Evolutionary conservation across 2,113 vertebrate species (phyloP), one percentile per base, ranked within the genome.

Genomic region (Tragulus kanchil): DNA sequence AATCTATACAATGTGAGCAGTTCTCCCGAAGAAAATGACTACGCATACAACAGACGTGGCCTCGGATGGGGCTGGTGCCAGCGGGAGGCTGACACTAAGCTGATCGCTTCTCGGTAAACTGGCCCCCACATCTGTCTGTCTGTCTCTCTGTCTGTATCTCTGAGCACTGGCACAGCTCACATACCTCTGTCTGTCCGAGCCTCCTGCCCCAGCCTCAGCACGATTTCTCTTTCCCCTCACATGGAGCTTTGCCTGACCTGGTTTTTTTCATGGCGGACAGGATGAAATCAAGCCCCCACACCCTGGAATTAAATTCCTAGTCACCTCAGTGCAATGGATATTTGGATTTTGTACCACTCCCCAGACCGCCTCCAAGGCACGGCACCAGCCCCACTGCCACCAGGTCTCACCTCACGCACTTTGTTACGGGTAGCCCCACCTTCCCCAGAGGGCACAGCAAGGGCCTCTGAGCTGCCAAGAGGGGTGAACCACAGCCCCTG

Each of bases 81-180:
- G 48, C 3, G 61, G 36, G 54, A 28, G 42, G n/a, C 6, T 13
- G 16, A 6, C 1, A 42, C 64, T 64, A 5, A 45, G 45, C 50
- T 36, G 4, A 0, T 15, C 0, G 0, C 17, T 79, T 50, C 73
- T 17, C 0, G 0, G 17, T 2, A 36, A 1, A n/a, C 31, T 12
- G 0, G 1, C n/a, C 15, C 6, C n/a, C 19, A 7, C 1, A 3
- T 56, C 69, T 5, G 25, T 81, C 59, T 16, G 1, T 1, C 10
- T 0, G 10, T 56, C 69, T 5, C 17, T 81, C 59, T 16, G 1
- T 1, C 10, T 0, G 10, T 2, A 6, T 3, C 14, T 21, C 64
- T 7, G 52, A 61, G 26, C 5, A 0, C 28, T 4, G n/a, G 50
- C 2, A 4, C 10, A 6, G 26, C 36, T 8, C 13, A 11, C 93